phyloP scores from a whole-genome alignment of 2,888 invertebrate species.

The Amiota minor region DNA sequence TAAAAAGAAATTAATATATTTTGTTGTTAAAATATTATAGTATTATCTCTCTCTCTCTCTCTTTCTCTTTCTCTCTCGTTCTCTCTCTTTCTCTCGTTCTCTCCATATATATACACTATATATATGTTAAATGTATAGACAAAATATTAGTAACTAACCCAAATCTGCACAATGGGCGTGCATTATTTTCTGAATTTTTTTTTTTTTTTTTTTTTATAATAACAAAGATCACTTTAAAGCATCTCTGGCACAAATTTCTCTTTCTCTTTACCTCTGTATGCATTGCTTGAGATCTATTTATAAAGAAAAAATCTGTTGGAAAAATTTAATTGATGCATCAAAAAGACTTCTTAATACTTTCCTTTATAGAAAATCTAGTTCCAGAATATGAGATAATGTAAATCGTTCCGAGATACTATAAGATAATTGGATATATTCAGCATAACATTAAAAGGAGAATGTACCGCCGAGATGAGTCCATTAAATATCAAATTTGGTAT shows the following conservation, averaged over 20 bases:
- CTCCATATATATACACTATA: neutral
- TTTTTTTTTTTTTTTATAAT: neutral
- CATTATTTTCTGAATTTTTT: neutral
- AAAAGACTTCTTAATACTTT: too few species aligned
- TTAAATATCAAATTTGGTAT: conserved; percentile 6
- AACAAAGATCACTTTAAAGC: neutral
- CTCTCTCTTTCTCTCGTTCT: too few species aligned
- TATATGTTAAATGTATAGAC: neutral
- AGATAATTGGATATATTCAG: neutral
- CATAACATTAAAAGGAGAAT: neutral
- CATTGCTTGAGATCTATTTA: too few species aligned
- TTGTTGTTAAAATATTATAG: too few species aligned
- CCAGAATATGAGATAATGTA: conserved; percentile 13
- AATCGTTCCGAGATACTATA: neutral
- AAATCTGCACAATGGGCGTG: neutral
- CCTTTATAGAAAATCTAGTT: conserved; percentile 9
- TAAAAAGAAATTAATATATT: too few species aligned
- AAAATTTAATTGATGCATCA: too few species aligned
- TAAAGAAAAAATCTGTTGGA: too few species aligned
- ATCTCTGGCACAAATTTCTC: too few species aligned
- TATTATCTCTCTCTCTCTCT: too few species aligned
- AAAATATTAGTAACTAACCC: neutral
- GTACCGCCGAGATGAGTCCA: conserved; percentile 13
- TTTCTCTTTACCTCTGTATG: too few species aligned
- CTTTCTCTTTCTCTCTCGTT: too few species aligned